Evolutionary conservation across 2,888 invertebrate species (phyloP).

Genomic region (Crocallis elinguaria): DNA sequence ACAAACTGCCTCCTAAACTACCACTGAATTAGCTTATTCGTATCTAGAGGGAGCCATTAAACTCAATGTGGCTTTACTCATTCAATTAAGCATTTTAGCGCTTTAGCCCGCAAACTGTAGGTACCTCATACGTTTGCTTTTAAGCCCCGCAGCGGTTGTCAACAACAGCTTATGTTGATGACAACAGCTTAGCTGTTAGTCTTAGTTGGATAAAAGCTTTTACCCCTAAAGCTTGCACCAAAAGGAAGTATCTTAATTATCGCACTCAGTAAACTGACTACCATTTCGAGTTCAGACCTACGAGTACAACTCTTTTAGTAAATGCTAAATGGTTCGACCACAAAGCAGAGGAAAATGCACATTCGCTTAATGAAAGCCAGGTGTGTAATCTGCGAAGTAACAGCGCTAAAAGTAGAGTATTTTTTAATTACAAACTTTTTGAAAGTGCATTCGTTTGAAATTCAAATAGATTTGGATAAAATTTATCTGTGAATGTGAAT

Average conservation of each 20-base stretch:
- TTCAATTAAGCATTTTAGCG: conserved; percentile 14
- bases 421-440: conserved; percentile 5
- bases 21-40: neutral
- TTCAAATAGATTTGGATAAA: too few relatives aligned
- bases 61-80: conserved; percentile 3
- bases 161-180: conserved; percentile 10
- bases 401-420: neutral
- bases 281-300: neutral
- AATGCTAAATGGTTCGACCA: conserved; percentile 1
- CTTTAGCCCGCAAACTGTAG: neutral
- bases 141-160: conserved; percentile 6
- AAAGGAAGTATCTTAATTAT: conserved; percentile 8
- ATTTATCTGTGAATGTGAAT: too few relatives aligned
- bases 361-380: conserved; percentile 3
- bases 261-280: neutral
- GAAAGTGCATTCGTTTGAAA: too few relatives aligned
- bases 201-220: conserved; percentile 6
- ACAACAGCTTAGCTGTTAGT: conserved; percentile 8
- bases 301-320: neutral
- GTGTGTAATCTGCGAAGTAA: neutral
- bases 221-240: neutral
- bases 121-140: neutral
- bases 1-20: neutral
- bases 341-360: neutral
- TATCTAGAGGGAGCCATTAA: neutral